phyloP scores from a whole-genome alignment of 2,113 vertebrate genomes.

The Numida meleagris region DNA sequence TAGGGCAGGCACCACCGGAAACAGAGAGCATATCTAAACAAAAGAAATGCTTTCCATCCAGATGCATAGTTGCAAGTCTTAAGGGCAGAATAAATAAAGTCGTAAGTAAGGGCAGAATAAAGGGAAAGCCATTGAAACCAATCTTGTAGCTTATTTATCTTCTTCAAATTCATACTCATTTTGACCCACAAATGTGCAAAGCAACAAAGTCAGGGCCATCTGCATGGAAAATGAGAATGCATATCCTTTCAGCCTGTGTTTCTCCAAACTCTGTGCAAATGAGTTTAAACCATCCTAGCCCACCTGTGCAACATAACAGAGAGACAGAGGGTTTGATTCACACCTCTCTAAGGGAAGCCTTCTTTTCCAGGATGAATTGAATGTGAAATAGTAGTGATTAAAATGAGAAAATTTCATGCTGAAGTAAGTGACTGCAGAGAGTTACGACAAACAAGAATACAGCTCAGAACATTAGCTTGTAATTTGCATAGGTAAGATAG shows the following conservation, averaged over 20 bases:
- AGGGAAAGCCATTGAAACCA: not conserved
- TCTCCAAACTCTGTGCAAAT: not conserved
- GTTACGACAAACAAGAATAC: not conserved
- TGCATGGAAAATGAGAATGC: not conserved
- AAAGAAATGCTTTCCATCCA: not conserved
- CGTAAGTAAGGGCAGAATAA: not conserved
- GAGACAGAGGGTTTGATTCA: not conserved
- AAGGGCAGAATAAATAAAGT: not conserved
- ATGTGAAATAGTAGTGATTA: not conserved
- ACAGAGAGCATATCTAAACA: accelerated
- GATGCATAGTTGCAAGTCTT: not conserved
- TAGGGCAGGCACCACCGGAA: not conserved
- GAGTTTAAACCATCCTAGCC: not conserved
- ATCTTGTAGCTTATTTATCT: too few species aligned
- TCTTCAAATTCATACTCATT: not conserved
- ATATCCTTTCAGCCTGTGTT: not conserved
- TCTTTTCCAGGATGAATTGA: not conserved
- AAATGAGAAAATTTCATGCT: not conserved
- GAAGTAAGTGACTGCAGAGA: not conserved
- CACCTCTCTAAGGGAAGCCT: not conserved
- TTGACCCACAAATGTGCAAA: not conserved
- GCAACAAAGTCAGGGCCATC: not conserved
- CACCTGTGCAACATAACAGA: not conserved
- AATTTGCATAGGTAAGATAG: not conserved
- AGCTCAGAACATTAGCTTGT: not conserved